Evolutionary conservation across 2,888 invertebrate genomes (phyloP), one percentile per base, ranked within the genome.

Genomic region (Thymelicus sylvestris): DNA sequence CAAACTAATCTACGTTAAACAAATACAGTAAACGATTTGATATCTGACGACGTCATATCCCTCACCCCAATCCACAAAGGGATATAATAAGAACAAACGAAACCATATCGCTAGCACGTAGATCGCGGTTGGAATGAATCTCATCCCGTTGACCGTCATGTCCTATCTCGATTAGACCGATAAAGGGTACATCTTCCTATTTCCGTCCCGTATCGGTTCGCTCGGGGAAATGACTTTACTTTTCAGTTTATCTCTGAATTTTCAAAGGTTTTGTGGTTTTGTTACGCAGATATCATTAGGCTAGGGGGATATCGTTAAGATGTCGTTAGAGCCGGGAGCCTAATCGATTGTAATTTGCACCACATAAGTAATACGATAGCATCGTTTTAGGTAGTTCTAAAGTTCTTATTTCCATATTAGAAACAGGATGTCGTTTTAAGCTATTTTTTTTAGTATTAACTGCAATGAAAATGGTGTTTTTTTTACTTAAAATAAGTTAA

Each of bases 161-260:
- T 82, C 79, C 80, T 78, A 83, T 86, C 82, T 79, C 82, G 86
- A 86, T 87, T 86, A 85, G 80, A 77, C 77, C 81, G 87, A 87
- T 87, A 88, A 88, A 86, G 86, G 84, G 81, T 83, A 78, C 80
- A 79, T 80, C 81, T 83, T 83, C 84, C 86, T 85, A 88, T 88
- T 88, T 88, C 79, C 80, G 77, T 82, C 81, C 83, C 79, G 80
- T 82, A 84, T 83, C 82, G 84, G 83, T 80, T 79, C 80, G 81
- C 73, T 78, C 73, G 78, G 83, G 86, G 86, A 87, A 87, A 88
- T 86, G 81, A 82, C 81, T 81, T 82, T 77, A 81, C 77, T 77
- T 77, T 76, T 77, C 78, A 82, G 77, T 82, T 83, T 80, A 82
- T 83, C 81, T 80, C 80, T 79, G 80, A 82, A 86, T 85, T 86